A percentile compares a stretch with the other conserved stretches of the same genome.
Conservation (phyloP, 2,888 invertebrate species). For the Thecophora atra region DNA sequence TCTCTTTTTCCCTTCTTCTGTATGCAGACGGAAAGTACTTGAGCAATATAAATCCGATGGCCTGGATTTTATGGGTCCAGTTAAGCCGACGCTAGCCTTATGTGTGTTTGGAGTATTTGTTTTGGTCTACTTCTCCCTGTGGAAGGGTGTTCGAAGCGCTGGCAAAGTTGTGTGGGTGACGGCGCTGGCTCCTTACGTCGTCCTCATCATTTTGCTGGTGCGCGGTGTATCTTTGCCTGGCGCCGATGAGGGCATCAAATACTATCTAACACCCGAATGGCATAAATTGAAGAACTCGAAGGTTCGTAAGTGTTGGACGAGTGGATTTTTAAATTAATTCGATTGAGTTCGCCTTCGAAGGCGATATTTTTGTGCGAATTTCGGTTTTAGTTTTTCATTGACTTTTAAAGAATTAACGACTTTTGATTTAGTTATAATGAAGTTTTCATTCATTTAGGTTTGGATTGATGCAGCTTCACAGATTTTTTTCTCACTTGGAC, state of each 20-base stretch:
- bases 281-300: slow-evolving; percentile 80
- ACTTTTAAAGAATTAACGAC: too few relatives aligned
- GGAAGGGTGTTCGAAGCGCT: slow-evolving; percentile 93
- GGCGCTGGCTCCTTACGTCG: slow-evolving; percentile 90
- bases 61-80: slow-evolving; percentile 85
- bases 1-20: slow-evolving; percentile 17
- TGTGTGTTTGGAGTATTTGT: slow-evolving; percentile 92
- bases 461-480: slow-evolving; percentile 96
- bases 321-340: too few relatives aligned
- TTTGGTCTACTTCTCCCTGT: slow-evolving; percentile 93
- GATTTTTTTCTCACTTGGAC: slow-evolving; percentile 92
- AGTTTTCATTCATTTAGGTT: slow-evolving; percentile 71
- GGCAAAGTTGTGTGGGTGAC: slow-evolving; percentile 98
- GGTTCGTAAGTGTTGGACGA: too few relatives aligned
- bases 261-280: slow-evolving; percentile 91
- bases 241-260: slow-evolving; percentile 84
- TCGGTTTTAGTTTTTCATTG: neutral
- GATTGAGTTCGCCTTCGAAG: too few relatives aligned
- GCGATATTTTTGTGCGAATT: slow-evolving; percentile 18
- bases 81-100: slow-evolving; percentile 87
- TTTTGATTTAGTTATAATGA: too few relatives aligned
- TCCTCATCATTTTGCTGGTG: slow-evolving; percentile 83
- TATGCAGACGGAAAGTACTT: slow-evolving; percentile 81
- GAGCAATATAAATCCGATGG: slow-evolving; percentile 85
- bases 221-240: slow-evolving; percentile 88